phyloP scores from a whole-genome alignment of 2,113 vertebrate genomes.

The Desmodus rotundus region DNA sequence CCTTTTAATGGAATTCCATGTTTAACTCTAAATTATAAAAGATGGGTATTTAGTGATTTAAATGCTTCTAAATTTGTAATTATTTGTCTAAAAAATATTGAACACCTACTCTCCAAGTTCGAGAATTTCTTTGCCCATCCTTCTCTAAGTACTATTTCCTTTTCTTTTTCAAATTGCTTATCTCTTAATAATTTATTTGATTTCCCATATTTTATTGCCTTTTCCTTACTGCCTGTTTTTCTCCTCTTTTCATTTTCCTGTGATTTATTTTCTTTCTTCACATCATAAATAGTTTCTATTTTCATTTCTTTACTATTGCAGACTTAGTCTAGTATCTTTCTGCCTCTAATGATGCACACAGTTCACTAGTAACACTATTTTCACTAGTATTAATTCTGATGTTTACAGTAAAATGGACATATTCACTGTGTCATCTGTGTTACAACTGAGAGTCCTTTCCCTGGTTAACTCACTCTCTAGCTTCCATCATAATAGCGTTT shows the following conservation, averaged over 20 bases:
- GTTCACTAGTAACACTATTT: background rate
- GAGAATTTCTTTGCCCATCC: background rate
- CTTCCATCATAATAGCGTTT: background rate
- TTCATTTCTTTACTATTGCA: background rate
- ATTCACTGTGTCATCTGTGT: background rate
- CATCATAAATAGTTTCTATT: background rate
- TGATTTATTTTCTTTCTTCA: background rate
- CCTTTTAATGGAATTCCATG: background rate
- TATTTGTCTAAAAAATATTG: background rate
- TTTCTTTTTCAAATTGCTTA: background rate
- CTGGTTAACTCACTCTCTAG: background rate
- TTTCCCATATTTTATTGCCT: background rate
- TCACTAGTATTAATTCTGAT: background rate
- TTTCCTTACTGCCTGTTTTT: background rate
- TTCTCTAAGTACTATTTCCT: background rate
- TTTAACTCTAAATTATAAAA: background rate
- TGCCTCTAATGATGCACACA: background rate
- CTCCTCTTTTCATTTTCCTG: background rate
- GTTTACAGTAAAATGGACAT: background rate
- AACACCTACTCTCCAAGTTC: background rate
- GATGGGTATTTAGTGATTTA: background rate
- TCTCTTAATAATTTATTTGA: background rate
- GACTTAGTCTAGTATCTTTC: background rate
- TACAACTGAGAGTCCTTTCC: background rate
- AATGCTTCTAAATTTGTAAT: constrained; percentile 8